Percentiles rank a stretch among this genome's conserved stretches.
Conservation (phyloP, 2,113 vertebrate genomes). For the Plectropomus leopardus region DNA sequence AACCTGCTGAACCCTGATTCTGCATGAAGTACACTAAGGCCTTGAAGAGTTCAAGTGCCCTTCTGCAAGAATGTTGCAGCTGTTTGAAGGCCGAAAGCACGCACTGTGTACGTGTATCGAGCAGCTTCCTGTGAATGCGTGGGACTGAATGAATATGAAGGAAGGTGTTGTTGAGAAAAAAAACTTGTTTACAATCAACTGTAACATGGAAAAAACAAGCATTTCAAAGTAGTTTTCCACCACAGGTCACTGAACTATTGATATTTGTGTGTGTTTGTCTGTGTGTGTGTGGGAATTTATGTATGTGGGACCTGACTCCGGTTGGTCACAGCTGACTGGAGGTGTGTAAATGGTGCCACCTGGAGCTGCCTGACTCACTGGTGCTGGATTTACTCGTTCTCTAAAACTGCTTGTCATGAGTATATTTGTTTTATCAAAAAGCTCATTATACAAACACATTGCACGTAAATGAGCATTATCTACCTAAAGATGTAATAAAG, state of each 20-base stretch:
- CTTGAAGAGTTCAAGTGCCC: slow-evolving; percentile 2
- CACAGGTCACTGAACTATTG: slow-evolving; percentile 35
- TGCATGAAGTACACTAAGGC: neutral
- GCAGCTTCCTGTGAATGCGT: slow-evolving; percentile 22
- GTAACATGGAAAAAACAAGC: slow-evolving; percentile 5
- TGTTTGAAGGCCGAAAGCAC: neutral
- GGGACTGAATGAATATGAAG: slow-evolving; percentile 15
- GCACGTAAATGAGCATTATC: neutral
- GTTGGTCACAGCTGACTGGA: slow-evolving; percentile 51
- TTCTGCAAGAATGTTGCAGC: slow-evolving; percentile 16
- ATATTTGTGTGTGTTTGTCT: slow-evolving; percentile 13
- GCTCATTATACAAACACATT: neutral
- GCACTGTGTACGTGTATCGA: neutral
- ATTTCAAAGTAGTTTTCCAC: slow-evolving; percentile 40
- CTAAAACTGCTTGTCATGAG: neutral
- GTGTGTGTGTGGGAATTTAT: neutral
- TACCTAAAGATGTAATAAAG: neutral
- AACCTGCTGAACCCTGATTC: slow-evolving; percentile 17
- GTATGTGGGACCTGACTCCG: neutral
- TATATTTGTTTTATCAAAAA: neutral
- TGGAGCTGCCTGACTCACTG: slow-evolving; percentile 22
- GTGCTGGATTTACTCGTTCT: neutral
- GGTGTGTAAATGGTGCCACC: slow-evolving; percentile 47
- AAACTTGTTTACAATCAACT: slow-evolving; percentile 10
- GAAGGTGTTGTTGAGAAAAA: slow-evolving; percentile 16